Evolutionary conservation across 1,140 invertebrate species (phyloP).

Genomic region (Trichonephila clavipes): DNA sequence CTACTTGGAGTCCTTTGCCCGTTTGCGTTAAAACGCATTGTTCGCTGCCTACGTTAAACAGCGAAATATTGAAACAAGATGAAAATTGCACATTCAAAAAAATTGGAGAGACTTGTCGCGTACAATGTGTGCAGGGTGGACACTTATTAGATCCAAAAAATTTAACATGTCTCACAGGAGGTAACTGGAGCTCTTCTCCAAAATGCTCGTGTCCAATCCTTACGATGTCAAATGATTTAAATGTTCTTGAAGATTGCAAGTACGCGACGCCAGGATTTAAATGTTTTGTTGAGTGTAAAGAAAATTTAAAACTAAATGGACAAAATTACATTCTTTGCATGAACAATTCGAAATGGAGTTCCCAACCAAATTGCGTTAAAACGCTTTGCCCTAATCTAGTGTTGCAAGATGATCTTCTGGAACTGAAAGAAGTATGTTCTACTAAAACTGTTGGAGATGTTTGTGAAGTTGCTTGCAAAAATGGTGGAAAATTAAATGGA

Average conservation of each 20-base stretch:
- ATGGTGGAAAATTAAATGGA: neutral
- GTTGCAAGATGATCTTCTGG: neutral
- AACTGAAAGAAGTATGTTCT: neutral
- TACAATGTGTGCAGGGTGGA: neutral
- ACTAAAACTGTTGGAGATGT: neutral
- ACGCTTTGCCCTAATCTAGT: neutral
- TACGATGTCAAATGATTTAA: neutral
- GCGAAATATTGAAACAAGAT: neutral
- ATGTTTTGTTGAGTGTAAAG: neutral
- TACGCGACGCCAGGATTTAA: neutral
- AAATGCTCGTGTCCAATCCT: neutral
- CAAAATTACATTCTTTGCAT: neutral
- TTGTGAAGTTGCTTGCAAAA: neutral
- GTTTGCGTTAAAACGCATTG: neutral
- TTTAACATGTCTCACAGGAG: neutral
- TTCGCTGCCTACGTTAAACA: neutral
- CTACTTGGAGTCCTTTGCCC: neutral
- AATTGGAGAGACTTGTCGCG: neutral
- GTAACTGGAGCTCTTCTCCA: neutral
- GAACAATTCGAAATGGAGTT: neutral
- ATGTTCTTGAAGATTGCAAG: neutral
- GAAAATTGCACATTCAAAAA: neutral
- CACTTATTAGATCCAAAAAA: neutral
- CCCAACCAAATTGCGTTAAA: neutral
- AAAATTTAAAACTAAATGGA: neutral